Conservation (phyloP, 2,888 invertebrate species). For the Acronicta leporina region DNA sequence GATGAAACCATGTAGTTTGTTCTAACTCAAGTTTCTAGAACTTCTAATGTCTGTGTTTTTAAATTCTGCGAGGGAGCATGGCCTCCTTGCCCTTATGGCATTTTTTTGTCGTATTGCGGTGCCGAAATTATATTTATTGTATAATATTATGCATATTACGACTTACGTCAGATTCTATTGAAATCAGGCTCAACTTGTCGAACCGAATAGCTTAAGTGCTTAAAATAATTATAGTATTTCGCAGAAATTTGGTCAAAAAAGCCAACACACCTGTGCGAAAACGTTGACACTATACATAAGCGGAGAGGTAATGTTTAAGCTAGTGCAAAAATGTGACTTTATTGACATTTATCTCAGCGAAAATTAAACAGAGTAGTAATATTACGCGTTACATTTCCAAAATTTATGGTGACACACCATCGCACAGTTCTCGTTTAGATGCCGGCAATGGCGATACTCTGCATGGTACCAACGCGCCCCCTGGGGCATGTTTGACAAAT, state of each 20-base stretch:
- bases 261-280: not conserved
- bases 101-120: conserved; percentile 3
- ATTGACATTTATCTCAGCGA: conserved; percentile 12
- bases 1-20: conserved; percentile 39
- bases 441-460: conserved; percentile 57
- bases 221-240: no score
- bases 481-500: conserved; percentile 81
- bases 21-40: conserved; percentile 27
- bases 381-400: conserved; percentile 29
- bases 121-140: conserved; percentile 11
- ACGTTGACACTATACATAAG: not conserved
- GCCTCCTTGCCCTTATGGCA: no score
- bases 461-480: conserved; percentile 59
- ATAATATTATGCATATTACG: not conserved
- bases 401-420: conserved; percentile 44
- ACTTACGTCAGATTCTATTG: no score
- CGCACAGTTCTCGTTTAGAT: conserved; percentile 45
- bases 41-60: conserved; percentile 34
- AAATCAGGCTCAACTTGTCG: no score
- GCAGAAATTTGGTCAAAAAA: no score
- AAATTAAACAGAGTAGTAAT: conserved; percentile 38
- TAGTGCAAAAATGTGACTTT: not conserved
- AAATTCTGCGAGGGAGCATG: conserved; percentile 15
- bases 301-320: not conserved
- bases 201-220: no score